Conservation (phyloP, 2,113 vertebrate genomes). For the Cyanistes caeruleus region DNA sequence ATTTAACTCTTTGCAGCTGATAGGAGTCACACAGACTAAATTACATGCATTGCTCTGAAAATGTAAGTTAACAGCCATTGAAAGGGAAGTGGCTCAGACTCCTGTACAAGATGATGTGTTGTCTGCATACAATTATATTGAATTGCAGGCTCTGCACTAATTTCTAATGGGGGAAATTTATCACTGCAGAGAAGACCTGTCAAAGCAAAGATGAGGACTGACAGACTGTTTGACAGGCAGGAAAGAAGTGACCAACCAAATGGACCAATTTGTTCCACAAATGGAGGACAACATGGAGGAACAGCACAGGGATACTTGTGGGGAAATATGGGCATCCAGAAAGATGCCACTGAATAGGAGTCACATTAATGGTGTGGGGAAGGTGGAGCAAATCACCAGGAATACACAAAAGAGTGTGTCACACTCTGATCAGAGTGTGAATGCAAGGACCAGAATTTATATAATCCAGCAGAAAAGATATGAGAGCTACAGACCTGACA, state of each 20-base stretch:
- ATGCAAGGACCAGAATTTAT: background rate
- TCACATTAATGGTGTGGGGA: background rate
- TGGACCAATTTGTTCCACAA: background rate
- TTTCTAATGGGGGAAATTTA: slow-evolving; percentile 28
- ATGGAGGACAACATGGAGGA: background rate
- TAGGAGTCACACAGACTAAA: background rate
- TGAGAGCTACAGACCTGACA: background rate
- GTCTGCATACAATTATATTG: slow-evolving; percentile 29
- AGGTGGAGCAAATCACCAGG: background rate
- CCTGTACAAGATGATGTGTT: background rate
- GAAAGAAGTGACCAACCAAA: background rate
- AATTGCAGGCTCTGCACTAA: slow-evolving; percentile 49
- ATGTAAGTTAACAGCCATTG: background rate
- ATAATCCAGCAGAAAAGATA: background rate
- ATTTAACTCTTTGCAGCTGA: slow-evolving; percentile 20
- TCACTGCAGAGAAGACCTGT: slow-evolving; percentile 13
- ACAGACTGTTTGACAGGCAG: slow-evolving; percentile 13
- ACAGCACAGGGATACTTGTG: background rate
- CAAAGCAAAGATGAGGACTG: slow-evolving; percentile 18
- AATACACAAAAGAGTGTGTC: background rate
- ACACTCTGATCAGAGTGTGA: background rate
- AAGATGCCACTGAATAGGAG: background rate
- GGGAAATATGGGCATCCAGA: background rate
- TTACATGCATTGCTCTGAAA: background rate
- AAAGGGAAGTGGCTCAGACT: background rate